Conservation (phyloP, 2,113 vertebrate genomes). For the Dunckerocampus dactyliophorus region DNA sequence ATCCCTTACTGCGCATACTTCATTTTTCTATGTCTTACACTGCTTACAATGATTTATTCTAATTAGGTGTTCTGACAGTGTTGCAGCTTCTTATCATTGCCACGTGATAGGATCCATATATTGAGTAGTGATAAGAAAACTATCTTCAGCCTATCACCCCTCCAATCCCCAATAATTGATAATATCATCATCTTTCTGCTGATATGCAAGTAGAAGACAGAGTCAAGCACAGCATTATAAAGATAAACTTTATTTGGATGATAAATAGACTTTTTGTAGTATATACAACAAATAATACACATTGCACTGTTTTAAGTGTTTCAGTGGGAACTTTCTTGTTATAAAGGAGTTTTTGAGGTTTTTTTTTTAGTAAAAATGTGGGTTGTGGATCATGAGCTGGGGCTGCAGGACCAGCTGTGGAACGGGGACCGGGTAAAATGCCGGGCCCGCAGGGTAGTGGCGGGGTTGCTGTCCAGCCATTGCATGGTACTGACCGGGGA, state of each 20-base stretch:
- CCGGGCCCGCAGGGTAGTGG: slow-evolving; percentile 21
- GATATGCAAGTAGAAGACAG: no score
- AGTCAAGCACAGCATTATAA: not conserved
- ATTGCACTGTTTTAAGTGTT: slow-evolving; percentile 10
- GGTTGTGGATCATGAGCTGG: slow-evolving; percentile 27
- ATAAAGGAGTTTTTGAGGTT: not conserved
- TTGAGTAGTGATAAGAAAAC: no score
- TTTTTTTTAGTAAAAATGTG: slow-evolving; percentile 52
- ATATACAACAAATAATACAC: not conserved
- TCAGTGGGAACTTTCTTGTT: not conserved
- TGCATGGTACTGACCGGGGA: slow-evolving; percentile 49
- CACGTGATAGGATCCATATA: no score
- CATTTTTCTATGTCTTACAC: no score
- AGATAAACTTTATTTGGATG: slow-evolving; percentile 1
- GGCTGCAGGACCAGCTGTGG: slow-evolving; percentile 43
- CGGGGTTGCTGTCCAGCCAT: slow-evolving; percentile 39
- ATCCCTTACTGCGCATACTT: not conserved
- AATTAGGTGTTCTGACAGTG: no score
- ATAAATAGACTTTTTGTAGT: slow-evolving; percentile 4
- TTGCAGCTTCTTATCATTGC: no score
- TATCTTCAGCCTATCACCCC: no score
- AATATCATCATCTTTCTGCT: no score
- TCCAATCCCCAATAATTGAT: no score
- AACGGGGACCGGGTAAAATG: slow-evolving; percentile 38
- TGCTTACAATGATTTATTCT: no score